Base-by-base conservation (phyloP, 2,888 invertebrate genomes). In the Synanthedon vespiformis region DNA sequence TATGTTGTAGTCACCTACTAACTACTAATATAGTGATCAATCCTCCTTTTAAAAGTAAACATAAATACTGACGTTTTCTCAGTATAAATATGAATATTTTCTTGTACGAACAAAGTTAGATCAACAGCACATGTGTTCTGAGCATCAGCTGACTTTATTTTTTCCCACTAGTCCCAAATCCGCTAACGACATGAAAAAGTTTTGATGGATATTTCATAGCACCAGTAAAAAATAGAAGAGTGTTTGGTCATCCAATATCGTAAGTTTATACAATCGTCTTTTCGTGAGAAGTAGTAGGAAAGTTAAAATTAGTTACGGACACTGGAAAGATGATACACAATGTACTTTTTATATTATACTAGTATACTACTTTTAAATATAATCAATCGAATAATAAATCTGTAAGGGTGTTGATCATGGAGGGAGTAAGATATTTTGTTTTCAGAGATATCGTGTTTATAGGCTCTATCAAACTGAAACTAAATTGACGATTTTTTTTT, bases 101-200 rank as follows among this genome's bases (percentile, higher is more conserved):
- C 66, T 60, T 60, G 58, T 59, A 53, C 53, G 49, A 54, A 52
- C 16, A 48, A 56, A 56, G 54, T 56, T 56, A 52, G 54, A 56
- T 56, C 53, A 34, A 40, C 53, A 55, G 55, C 57, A 58, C 56
- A 59, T 61, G 55, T 58, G 58, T 54, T 62, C 61, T 63, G 61
- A 58, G 62, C 60, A 55, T 48, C 48, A 60, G 59, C 61, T 57
- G 64, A 54, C 54, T 56, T 58, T 58, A 55, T 58, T 58, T 68
- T 74, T 72, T 69, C 65, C 57, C 61, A 59, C 61, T 50, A 40
- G 50, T 34, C 40, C 40, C 50, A 50, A 40, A 67, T 61, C 65
- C 68, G 68, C 77, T 81, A 81, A 82, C 81, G 80, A 82, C 66
- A 68, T 74, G 72, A 80, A 81, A 80, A 83, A 78, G 64, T 75